Evolutionary conservation across 2,113 vertebrate genomes (phyloP).

Genomic region (Phrynosoma platyrhinos): DNA sequence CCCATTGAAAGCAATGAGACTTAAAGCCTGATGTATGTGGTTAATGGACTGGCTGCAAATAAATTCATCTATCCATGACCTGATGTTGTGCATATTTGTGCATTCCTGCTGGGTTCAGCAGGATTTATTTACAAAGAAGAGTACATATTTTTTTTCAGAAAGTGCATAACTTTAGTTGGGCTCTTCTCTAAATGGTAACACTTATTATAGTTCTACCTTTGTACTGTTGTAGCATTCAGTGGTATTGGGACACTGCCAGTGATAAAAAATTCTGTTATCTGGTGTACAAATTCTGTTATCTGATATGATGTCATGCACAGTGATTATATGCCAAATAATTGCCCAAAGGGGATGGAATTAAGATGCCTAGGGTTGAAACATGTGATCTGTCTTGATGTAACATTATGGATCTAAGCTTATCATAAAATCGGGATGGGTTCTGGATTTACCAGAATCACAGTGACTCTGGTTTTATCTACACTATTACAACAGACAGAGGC

Average conservation of each 20-base stretch:
- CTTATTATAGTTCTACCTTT: background rate
- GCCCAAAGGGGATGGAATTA: background rate
- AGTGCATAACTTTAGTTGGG: background rate
- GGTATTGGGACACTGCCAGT: too few relatives aligned
- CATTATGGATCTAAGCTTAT: background rate
- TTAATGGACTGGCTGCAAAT: background rate
- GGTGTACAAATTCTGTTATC: background rate
- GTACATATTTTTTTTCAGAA: background rate
- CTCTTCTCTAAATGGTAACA: background rate
- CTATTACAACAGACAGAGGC: too few relatives aligned
- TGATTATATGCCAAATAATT: background rate
- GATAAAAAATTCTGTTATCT: background rate
- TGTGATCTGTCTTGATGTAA: background rate
- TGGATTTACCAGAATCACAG: too few relatives aligned
- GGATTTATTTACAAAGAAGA: background rate
- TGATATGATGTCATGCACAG: background rate
- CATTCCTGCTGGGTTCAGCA: background rate
- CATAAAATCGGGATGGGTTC: background rate
- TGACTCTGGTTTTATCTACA: too few relatives aligned
- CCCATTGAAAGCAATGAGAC: background rate
- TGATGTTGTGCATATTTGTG: background rate
- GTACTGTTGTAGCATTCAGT: background rate
- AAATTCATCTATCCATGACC: background rate
- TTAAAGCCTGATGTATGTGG: background rate
- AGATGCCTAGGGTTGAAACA: background rate